These are phyloP conservation scores for Aphidius gifuensis DNA, from an alignment of 1,140 invertebrate genomes.

Conservation along the genomic window DNA sequence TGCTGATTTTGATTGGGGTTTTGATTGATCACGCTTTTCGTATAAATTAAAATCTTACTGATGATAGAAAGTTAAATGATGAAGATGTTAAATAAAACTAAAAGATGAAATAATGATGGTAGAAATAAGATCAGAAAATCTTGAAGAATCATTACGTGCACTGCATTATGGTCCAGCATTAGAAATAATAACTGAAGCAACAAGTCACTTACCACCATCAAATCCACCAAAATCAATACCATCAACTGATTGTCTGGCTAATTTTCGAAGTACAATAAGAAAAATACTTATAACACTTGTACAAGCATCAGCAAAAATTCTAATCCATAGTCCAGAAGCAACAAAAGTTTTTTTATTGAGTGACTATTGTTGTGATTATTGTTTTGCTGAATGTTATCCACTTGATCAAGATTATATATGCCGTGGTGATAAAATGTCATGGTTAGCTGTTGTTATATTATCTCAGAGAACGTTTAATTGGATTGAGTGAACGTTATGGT, in stretches of 20 bases:
- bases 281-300: slow-evolving; percentile 66
- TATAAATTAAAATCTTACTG: slow-evolving; percentile 41
- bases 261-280: slow-evolving; percentile 62
- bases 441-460: slow-evolving; percentile 67
- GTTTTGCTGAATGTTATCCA: slow-evolving; percentile 63
- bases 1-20: too few species aligned
- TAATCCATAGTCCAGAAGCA: slow-evolving; percentile 60
- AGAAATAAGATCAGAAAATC: slow-evolving; percentile 39
- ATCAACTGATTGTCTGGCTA: slow-evolving; percentile 35
- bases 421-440: slow-evolving; percentile 62
- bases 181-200: slow-evolving; percentile 46
- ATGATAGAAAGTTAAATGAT: slow-evolving; percentile 39
- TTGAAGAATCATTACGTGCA: slow-evolving; percentile 44
- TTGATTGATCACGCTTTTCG: too few species aligned
- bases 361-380: slow-evolving; percentile 74
- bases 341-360: slow-evolving; percentile 48
- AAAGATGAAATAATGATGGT: slow-evolving; percentile 50
- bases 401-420: slow-evolving; percentile 57
- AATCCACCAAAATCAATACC: slow-evolving; percentile 37
- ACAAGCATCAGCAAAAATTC: slow-evolving; percentile 61
- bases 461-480: slow-evolving; percentile 61
- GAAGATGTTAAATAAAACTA: slow-evolving; percentile 43
- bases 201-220: slow-evolving; percentile 40
- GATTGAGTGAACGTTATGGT: slow-evolving; percentile 63
- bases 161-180: slow-evolving; percentile 51